phyloP scores from a whole-genome alignment of 30 jellyfish, hydroid and myxozoan genomes.

The Rhopilema esculentum region DNA sequence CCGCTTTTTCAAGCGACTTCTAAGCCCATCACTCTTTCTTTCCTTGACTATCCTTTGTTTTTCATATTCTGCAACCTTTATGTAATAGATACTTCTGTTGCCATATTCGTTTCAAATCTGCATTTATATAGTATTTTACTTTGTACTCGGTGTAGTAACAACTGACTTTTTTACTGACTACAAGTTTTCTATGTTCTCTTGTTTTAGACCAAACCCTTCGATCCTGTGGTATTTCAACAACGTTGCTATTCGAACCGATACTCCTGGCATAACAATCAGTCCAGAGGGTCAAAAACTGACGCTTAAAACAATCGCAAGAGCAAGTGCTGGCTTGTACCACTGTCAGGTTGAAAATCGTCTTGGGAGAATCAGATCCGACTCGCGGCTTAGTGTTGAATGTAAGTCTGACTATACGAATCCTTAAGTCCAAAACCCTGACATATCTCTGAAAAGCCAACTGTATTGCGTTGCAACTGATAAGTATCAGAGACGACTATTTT shows the following conservation, averaged over 20 bases:
- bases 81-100: background rate
- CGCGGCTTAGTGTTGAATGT: conserved; percentile 69
- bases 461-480: too few relatives aligned
- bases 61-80: background rate
- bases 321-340: conserved; percentile 69
- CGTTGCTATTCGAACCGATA: conserved; percentile 22
- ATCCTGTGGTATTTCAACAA: conserved; percentile 62
- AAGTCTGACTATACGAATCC: conserved; percentile 3
- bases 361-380: conserved; percentile 57
- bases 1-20: too few relatives aligned
- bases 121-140: too few relatives aligned
- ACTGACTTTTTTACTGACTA: too few relatives aligned
- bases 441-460: too few relatives aligned
- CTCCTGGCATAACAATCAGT: conserved; percentile 49
- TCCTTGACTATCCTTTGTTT: background rate
- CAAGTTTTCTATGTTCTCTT: too few relatives aligned
- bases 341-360: conserved; percentile 72
- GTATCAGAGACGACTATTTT: too few relatives aligned
- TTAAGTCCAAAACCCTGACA: too few relatives aligned
- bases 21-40: background rate
- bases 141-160: too few relatives aligned
- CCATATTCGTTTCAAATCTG: background rate
- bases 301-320: conserved; percentile 28
- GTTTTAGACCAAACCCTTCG: conserved; percentile 77
- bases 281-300: conserved; percentile 69